Conservation (phyloP, 1,140 invertebrate species). For the Drosophila virilis region DNA sequence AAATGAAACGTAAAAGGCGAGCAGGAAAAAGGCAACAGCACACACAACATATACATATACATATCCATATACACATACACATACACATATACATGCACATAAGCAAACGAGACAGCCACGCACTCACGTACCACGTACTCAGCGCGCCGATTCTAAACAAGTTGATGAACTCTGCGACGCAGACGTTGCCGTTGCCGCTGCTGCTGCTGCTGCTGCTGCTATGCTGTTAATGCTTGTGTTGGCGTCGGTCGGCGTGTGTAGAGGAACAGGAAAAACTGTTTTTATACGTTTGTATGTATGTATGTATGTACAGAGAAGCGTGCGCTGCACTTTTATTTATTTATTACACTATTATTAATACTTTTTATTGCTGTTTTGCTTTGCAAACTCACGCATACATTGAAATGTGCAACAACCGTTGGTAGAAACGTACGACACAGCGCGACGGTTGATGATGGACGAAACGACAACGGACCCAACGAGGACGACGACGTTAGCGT, state of each 20-base stretch:
- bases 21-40: conserved; percentile 70
- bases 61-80: conserved; percentile 15
- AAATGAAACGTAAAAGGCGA: conserved; percentile 56
- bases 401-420: conserved; percentile 46
- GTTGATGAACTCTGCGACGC: conserved; percentile 78
- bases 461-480: conserved; percentile 39
- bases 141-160: conserved; percentile 74
- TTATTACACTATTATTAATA: conserved; percentile 74
- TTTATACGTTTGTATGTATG: conserved; percentile 28
- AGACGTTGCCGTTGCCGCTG: conserved; percentile 48
- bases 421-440: conserved; percentile 28
- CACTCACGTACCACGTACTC: conserved; percentile 73
- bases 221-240: conserved; percentile 39
- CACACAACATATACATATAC: conserved; percentile 11
- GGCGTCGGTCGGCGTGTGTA: conserved; percentile 36
- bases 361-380: conserved; percentile 69
- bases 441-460: conserved; percentile 38
- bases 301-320: conserved; percentile 33
- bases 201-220: conserved; percentile 9
- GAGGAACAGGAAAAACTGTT: conserved; percentile 47
- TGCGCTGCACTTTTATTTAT: conserved; percentile 63
- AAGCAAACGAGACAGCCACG: conserved; percentile 57
- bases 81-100: conserved; percentile 16
- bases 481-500: conserved; percentile 39
- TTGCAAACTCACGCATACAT: conserved; percentile 54